Conservation (phyloP, 2,888 invertebrate genomes). For the Protophormia terraenovae region DNA sequence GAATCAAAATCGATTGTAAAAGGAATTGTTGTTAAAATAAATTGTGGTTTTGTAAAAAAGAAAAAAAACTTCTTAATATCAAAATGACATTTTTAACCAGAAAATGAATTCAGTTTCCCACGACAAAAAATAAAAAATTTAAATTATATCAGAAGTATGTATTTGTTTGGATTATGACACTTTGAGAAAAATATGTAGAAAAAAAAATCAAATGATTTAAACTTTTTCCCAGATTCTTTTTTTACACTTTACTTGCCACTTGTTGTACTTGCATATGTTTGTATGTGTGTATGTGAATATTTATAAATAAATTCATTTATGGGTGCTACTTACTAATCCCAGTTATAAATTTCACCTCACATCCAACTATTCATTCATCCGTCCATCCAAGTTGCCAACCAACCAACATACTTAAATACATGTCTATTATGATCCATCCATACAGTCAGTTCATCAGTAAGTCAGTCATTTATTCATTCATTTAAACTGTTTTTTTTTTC, state of each 20-base stretch:
- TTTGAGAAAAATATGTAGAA: constrained; percentile 6
- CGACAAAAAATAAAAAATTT: constrained; percentile 24
- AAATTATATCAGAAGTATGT: constrained; percentile 32
- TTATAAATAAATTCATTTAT: constrained; percentile 34
- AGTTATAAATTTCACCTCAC: constrained; percentile 58
- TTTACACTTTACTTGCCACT: constrained; percentile 11
- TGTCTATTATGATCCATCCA: constrained; percentile 2
- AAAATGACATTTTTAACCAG: background rate
- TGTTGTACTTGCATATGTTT: background rate
- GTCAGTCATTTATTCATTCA: constrained; percentile 26
- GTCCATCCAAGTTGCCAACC: constrained; percentile 15
- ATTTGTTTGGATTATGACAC: constrained; percentile 56
- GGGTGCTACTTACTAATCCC: constrained; percentile 57
- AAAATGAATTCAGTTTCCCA: constrained; percentile 37
- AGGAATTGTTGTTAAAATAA: constrained; percentile 9
- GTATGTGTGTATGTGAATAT: background rate
- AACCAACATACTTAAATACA: background rate
- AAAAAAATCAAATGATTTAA: background rate
- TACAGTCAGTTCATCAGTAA: background rate
- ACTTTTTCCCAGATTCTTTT: constrained; percentile 27
- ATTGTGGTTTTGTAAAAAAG: constrained; percentile 30
- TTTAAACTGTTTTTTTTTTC: background rate
- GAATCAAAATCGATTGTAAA: background rate
- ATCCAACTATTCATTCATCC: constrained; percentile 20
- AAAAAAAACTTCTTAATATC: constrained; percentile 8